Base-by-base conservation (phyloP, 2,888 invertebrate species). In the Chrysolina haemoptera region DNA sequence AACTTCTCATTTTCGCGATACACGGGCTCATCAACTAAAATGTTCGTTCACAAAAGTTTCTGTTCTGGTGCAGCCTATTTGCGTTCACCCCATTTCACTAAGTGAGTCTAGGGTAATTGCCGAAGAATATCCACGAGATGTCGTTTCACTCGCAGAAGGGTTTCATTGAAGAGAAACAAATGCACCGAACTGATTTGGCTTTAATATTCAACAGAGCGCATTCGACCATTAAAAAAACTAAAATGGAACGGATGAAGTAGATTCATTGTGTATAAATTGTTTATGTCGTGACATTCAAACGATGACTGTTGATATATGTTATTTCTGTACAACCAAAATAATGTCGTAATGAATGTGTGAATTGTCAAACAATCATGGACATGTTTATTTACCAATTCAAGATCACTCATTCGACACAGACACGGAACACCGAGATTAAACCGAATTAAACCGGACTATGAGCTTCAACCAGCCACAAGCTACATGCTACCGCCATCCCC, bases 311-410 rank as follows among this genome's bases (percentile, higher is more conserved):
- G n/a, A 27, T n/a, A 11, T 4, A 65, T 43, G 46, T 65, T 46
- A 67, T 67, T 67, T 67, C 67, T 40, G 67, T 67, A 67, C 67
- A 67, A 67, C 40, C 18, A 41, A 12, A 20, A 18, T 53, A 16
- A 41, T 67, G n/a, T 16, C 50, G 35, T 50, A 10, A 18, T 40
- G 11, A 20, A 12, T 14, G 43, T 43, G 41, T 50, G 50, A 10
- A 10, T 35, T 50, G 50, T 41, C n/a, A 20, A 40, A 67, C 18
- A 53, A 40, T 11, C 16, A 53, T 43, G 40, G 41, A 67, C 27
- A 20, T 20, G 53, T 20, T 53, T 67, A 67, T 53, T 67, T 67
- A 67, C 67, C 67, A 67, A 53, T 40, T 67, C 55, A 2, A 67
- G 67, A 18, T 55, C 67, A 53, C 67, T 67, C 67, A 67, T 67